Percentiles rank a stretch among this genome's conserved stretches.
Conservation (phyloP, 2,797 vertebrate genomes). For the Psittacula echo region DNA sequence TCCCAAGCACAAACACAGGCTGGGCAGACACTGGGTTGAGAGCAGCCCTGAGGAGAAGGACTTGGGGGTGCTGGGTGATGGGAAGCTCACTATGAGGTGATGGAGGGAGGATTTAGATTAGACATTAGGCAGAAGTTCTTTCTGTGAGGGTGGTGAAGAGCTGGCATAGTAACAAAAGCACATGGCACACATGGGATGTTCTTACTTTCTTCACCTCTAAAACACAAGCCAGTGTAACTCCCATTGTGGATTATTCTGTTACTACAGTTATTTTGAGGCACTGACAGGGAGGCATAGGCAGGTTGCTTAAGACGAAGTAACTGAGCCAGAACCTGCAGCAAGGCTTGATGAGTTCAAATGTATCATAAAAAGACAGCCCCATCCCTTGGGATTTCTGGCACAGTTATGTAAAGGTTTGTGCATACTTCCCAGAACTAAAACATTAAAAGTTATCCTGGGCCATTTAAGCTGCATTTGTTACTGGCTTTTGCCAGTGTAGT, state of each 20-base stretch:
- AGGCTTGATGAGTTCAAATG: not conserved
- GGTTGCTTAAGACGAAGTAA: not conserved
- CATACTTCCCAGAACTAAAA: not conserved
- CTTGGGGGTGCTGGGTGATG: not conserved
- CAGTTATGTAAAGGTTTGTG: not conserved
- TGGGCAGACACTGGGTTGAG: not conserved
- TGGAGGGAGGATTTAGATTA: not conserved
- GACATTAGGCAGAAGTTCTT: not conserved
- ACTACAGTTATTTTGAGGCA: not conserved
- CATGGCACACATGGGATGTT: not conserved
- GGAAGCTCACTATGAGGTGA: not conserved
- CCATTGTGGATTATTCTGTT: not conserved
- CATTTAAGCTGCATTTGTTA: not conserved
- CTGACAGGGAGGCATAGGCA: fast-evolving
- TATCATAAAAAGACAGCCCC: not conserved
- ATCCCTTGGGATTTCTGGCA: not conserved
- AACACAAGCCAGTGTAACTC: not conserved
- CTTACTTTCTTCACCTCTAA: not conserved
- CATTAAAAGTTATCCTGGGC: not conserved
- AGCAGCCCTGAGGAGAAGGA: not conserved
- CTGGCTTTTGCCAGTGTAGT: not conserved
- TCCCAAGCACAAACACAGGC: not conserved
- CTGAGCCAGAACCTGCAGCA: not conserved
- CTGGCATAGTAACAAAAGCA: not conserved
- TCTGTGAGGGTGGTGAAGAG: not conserved